phyloP scores from a whole-genome alignment of 2,797 vertebrate species.

The Channa striata region DNA sequence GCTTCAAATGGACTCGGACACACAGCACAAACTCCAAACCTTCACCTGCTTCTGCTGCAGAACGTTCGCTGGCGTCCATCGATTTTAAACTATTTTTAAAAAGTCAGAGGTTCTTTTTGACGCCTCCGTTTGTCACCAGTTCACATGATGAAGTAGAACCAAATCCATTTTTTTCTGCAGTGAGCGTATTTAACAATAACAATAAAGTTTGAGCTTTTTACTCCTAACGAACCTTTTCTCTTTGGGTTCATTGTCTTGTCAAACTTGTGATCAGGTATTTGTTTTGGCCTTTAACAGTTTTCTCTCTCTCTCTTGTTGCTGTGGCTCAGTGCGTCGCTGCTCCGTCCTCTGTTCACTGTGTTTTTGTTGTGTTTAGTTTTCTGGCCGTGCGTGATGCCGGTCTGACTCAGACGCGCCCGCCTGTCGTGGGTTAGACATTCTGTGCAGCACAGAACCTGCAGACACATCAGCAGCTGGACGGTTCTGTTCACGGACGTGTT shows the following conservation, averaged over 20 bases:
- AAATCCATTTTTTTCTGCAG: no score
- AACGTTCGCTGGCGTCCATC: no score
- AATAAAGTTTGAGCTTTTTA: no score
- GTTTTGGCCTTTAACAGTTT: not conserved
- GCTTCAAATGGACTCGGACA: slow-evolving; percentile 11
- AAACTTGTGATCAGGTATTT: not conserved
- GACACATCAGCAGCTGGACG: slow-evolving; percentile 20
- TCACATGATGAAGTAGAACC: no score
- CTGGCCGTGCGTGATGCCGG: slow-evolving; percentile 7
- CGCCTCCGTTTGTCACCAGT: no score
- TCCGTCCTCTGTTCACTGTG: not conserved
- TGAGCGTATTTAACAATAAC: no score
- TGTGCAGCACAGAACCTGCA: slow-evolving; percentile 6
- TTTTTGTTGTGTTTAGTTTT: slow-evolving; percentile 1
- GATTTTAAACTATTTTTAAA: no score
- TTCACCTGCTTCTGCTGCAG: no score
- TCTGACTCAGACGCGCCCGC: slow-evolving; percentile 1
- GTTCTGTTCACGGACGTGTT: slow-evolving; percentile 17
- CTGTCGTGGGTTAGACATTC: slow-evolving; percentile 16
- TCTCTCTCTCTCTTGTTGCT: not conserved
- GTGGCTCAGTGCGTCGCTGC: not conserved
- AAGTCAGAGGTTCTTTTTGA: no score
- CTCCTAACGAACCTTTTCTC: no score
- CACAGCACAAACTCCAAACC: not conserved
- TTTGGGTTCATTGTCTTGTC: no score